phyloP scores from a whole-genome alignment of 2,113 vertebrate genomes.

The Mus musculus region GRCm39 chr10:86770501-86771000 shows the following conservation, averaged over 20 bases:
- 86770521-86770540: neutral
- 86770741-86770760: constrained; percentile 88
- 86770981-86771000: neutral
- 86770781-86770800: constrained; percentile 93
- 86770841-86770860: neutral
- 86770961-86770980: neutral
- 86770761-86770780: constrained; percentile 91
- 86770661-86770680: neutral
- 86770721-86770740: constrained; percentile 86
- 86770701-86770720: constrained; percentile 88
- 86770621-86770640: neutral
- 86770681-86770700: neutral
- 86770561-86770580: neutral
- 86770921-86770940: too few species aligned
- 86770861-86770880: accelerated
- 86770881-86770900: accelerated
- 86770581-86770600: neutral
- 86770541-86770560: neutral
- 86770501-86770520: neutral
- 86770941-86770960: neutral
- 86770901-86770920: too few species aligned
- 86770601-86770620: neutral
- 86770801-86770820: constrained; percentile 90
- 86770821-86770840: neutral
- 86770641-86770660: neutral